Percentiles rank a stretch among this genome's conserved stretches.
Evolutionary conservation across 1,140 invertebrate species (phyloP).

Genomic region (Aplysia californica): DNA sequence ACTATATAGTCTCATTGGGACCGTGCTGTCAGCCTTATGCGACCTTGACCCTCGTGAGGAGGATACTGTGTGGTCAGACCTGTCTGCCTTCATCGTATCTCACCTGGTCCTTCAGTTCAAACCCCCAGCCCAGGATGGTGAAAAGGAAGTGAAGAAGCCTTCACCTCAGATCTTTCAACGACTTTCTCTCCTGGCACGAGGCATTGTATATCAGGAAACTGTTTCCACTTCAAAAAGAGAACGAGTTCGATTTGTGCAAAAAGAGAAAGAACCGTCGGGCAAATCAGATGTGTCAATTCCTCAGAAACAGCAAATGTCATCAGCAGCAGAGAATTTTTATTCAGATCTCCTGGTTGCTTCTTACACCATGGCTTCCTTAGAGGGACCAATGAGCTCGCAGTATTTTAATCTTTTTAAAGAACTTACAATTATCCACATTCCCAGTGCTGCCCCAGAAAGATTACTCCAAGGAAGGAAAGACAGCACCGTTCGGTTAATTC

Average conservation of each 20-base stretch:
- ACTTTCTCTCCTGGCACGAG: not conserved
- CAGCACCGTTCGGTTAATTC: too few species aligned
- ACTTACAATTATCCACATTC: constrained; percentile 2
- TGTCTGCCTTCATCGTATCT: constrained; percentile 29
- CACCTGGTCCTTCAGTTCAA: too few species aligned
- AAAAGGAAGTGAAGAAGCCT: too few species aligned
- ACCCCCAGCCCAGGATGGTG: not conserved
- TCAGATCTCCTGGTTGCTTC: not conserved
- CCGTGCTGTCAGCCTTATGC: constrained; percentile 37
- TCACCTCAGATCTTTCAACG: constrained; percentile 8
- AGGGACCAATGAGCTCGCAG: not conserved
- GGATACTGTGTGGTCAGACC: constrained; percentile 39
- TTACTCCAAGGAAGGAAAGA: too few species aligned
- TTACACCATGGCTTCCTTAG: not conserved
- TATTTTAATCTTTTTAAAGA: constrained; percentile 17
- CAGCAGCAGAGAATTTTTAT: not conserved
- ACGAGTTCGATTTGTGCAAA: constrained; percentile 8
- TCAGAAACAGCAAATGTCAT: not conserved
- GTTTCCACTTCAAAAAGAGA: not conserved
- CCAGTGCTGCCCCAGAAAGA: not conserved
- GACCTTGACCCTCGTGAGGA: constrained; percentile 5
- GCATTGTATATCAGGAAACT: not conserved
- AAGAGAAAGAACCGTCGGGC: not conserved
- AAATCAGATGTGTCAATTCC: not conserved
- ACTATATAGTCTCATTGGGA: constrained; percentile 42